Base-by-base conservation (phyloP, 2,113 vertebrate genomes). In the Nettapus auritus region DNA sequence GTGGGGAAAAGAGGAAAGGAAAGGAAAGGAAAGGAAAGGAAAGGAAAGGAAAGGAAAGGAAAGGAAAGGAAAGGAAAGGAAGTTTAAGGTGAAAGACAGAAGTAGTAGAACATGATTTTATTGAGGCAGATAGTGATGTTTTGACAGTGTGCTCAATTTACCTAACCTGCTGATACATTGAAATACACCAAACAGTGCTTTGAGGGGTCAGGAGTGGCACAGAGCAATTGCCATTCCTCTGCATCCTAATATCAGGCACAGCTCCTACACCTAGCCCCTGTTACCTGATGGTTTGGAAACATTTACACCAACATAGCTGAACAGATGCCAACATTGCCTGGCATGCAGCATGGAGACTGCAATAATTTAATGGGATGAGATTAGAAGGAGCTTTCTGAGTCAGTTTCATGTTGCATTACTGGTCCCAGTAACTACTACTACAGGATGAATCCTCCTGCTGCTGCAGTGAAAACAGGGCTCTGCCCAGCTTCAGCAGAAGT, bases 231-330 rank as follows among this genome's bases (percentile, higher is more conserved):
- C 16, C 15, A 66, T 25, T 74, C 22, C 50, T 55, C 77, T 78
- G 25, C 55, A 31, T 55, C 52, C 33, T 33, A 13, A 34, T 42
- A 34, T 67, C 77, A 94, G 68, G 55, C 13, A 10, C 8, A 71
- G 33, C 46, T 89, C 68, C 7, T 68, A 9, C 71, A 44, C 23
- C 19, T 67, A 73, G 59, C 82, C 26, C 42, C 42, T 44, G 63
- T 33, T 42, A 69, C 22, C 62, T 71, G 28, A 26, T 33, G 14
- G 62, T 76, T 86, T 86, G 90, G 85, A 96, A 42, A 59, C 31
- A 53, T 36, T 57, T 86, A 70, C 88, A 91, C 46, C 50, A 79
- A 68, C n/a, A 18, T 50, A 85, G 23, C 29, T 74, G 70, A 91
- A 42, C 71, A 90, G 76, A 73, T 64, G 84, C 56, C 56, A 67